Evolutionary conservation across 1,140 invertebrate species (phyloP), one percentile per base, ranked within the genome.

Genomic region (Procambarus clarkii): DNA sequence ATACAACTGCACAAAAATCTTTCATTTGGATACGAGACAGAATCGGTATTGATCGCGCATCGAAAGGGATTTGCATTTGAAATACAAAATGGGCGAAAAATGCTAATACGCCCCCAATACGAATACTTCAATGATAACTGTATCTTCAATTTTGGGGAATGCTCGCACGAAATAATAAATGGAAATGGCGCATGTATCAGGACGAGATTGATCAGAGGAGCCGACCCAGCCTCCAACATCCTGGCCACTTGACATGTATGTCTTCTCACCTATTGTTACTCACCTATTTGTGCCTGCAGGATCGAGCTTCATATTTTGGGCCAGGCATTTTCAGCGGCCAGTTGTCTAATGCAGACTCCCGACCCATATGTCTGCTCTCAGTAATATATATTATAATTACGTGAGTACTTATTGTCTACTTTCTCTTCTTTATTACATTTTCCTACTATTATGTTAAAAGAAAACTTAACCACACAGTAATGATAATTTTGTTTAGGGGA

Each of bases 51-150:
- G 89, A 91, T 91, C 89, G 89, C 69, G 69, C 58, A 46, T 79
- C 45, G 60, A 78, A 91, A 79, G 88, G 89, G 89, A 91, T 91
- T 91, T 91, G 89, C 89, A 91, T 91, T 69, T 91, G 89, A 91
- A 91, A 91, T 91, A 91, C 89, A 91, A 91, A 91, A 91, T 91
- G 89, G 89, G 82, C 50, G 82, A 91, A 91, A 91, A 91, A 91
- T 91, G 89, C 89, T 91, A 91, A 91, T 91, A 84, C 89, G 82
- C 58, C 82, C 74, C 89, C 81, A 91, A 90, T 78, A 91, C 89
- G 89, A 91, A 91, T 91, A 85, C 82, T 91, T 91, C 89, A 91
- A 86, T 91, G 89, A 91, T 91, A 91, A 91, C 89, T 91, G 89
- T 91, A 85, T 91, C 89, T 91, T 91, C 89, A 91, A 91, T 91